Conservation (phyloP, 30 jellyfish, hydroid and myxozoan genomes). For the Cassiopea andromeda region DNA sequence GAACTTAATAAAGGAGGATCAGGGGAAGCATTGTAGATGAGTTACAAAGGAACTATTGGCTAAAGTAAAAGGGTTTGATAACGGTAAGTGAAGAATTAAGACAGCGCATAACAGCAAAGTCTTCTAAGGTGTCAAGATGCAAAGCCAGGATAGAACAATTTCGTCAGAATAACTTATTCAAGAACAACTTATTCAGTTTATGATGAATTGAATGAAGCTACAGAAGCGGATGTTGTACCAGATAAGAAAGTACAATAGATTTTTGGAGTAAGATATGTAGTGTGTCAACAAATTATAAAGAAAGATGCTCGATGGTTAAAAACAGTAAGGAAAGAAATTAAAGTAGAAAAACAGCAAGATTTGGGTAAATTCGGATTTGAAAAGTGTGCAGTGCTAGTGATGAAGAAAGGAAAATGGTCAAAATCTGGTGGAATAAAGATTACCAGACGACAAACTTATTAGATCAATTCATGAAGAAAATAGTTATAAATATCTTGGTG, state of each 20-base stretch:
- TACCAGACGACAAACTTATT: background rate
- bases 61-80: background rate
- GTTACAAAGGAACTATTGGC: background rate
- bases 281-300: background rate
- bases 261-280: background rate
- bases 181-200: background rate
- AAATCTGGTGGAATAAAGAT: background rate
- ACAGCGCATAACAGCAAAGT: background rate
- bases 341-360: background rate
- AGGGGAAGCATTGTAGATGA: background rate
- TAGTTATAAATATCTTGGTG: constrained; percentile 2
- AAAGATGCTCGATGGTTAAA: background rate
- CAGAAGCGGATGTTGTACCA: background rate
- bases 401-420: background rate
- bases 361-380: background rate
- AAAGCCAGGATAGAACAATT: background rate
- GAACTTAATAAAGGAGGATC: constrained; percentile 9
- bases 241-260: background rate
- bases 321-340: background rate
- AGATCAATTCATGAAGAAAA: background rate
- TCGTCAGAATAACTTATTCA: background rate
- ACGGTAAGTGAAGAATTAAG: background rate
- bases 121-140: background rate
- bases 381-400: background rate
- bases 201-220: background rate